Conservation (phyloP, 2,888 invertebrate species). For the Molanna angustata region DNA sequence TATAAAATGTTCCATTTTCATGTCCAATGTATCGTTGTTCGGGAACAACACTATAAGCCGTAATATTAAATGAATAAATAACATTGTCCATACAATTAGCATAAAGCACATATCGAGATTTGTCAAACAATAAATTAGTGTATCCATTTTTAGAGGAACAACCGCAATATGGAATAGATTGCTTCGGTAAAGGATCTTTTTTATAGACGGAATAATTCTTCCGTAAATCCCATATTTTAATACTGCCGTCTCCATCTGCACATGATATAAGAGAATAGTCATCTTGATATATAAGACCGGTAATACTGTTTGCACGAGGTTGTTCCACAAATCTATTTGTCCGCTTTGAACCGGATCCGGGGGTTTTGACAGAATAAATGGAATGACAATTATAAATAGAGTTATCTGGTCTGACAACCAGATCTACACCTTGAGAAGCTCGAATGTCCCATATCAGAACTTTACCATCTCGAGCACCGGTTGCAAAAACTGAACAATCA, state of each 20-base stretch:
- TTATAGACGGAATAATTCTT: constrained; percentile 72
- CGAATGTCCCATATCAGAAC: constrained; percentile 84
- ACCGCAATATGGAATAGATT: constrained; percentile 71
- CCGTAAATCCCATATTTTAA: constrained; percentile 86
- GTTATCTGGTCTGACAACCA: constrained; percentile 60
- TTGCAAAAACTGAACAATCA: constrained; percentile 76
- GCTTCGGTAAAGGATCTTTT: constrained; percentile 68
- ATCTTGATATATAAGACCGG: constrained; percentile 81
- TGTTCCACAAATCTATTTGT: constrained; percentile 47
- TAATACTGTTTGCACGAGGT: constrained; percentile 70
- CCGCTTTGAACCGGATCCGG: constrained; percentile 52
- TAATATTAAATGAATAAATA: constrained; percentile 81
- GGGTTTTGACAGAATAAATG: constrained; percentile 48
- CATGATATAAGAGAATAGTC: constrained; percentile 76
- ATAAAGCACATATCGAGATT: constrained; percentile 65
- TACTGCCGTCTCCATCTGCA: constrained; percentile 81
- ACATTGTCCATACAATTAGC: constrained; percentile 85
- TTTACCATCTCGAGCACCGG: constrained; percentile 84
- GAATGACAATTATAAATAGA: constrained; percentile 67
- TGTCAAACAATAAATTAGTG: constrained; percentile 75
- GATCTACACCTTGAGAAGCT: constrained; percentile 45
- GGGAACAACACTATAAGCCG: constrained; percentile 65
- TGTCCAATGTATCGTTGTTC: constrained; percentile 68
- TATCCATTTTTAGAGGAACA: constrained; percentile 67
- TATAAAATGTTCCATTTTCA: constrained; percentile 78